Evolutionary conservation across 2,888 invertebrate genomes (phyloP), one percentile per base, ranked within the genome.

Genomic region (Eulithis prunata): DNA sequence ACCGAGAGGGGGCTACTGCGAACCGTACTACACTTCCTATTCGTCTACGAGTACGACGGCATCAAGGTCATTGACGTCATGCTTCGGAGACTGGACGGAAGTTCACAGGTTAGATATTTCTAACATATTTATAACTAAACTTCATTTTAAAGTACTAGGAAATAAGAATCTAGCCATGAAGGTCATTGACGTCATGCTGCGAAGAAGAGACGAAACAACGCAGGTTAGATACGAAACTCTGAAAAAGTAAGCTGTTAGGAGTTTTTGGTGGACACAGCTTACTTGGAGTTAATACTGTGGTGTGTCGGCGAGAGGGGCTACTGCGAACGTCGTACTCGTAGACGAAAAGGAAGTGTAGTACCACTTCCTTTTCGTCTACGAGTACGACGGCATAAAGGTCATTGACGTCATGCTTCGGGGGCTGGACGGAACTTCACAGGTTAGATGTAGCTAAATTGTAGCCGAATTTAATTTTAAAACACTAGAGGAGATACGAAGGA

Each of bases 271-370:
- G 97, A 98, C 8, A 98, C 97, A 81, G 97, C 97, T 7, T 99
- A 99, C 90, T 94, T 99, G 32, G 32, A 99, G 89, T 93, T 99
- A 73, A 96, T 98, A 77, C 88, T 99, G 70, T 95, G 98, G 57
- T 97, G 97, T 57, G 96, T 98, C 12, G 97, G 97, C 0, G 96
- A 97, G 75, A 96, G 97, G 0, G 97, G 32, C 32, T 32, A 32
- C 32, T 32, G 32, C 4, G 32, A 4, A 32, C 32, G 32, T 32
- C 32, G 3, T 32, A 3, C 97, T n/a, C n/a, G n/a, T n/a, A n/a
- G n/a, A n/a, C n/a, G n/a, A n/a, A n/a, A n/a, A n/a, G n/a, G n/a
- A n/a, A n/a, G n/a, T n/a, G n/a, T n/a, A n/a, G n/a, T n/a, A n/a
- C n/a, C n/a, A n/a, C n/a, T n/a, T n/a, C n/a, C n/a, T n/a, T n/a